phyloP scores from a whole-genome alignment of 2,888 invertebrate species.

The Synanthedon vespiformis region DNA sequence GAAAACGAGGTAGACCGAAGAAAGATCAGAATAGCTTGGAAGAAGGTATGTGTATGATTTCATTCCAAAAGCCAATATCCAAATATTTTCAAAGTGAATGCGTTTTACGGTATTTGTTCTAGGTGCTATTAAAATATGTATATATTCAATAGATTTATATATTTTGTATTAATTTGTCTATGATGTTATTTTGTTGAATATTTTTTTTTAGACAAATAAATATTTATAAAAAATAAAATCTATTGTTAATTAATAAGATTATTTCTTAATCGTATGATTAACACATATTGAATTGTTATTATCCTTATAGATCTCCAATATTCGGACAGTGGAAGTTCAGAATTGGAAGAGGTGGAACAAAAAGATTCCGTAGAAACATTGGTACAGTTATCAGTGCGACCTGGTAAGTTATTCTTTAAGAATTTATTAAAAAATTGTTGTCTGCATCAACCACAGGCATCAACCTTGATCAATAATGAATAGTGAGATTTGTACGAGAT shows the following conservation, averaged over 20 bases:
- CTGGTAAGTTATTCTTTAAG: slow-evolving; percentile 22
- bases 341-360: slow-evolving; percentile 62
- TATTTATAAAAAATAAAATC: too few relatives aligned
- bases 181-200: too few relatives aligned
- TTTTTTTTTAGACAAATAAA: too few relatives aligned
- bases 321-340: slow-evolving; percentile 64
- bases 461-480: not conserved
- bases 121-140: too few relatives aligned
- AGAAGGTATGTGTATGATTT: slow-evolving; percentile 74
- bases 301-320: slow-evolving; percentile 52
- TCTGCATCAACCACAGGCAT: not conserved
- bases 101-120: not conserved
- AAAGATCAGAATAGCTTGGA: slow-evolving; percentile 78
- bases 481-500: too few relatives aligned
- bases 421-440: not conserved
- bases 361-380: slow-evolving; percentile 83
- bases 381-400: slow-evolving; percentile 73
- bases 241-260: too few relatives aligned
- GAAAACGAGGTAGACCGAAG: slow-evolving; percentile 55
- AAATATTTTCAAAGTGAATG: not conserved
- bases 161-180: too few relatives aligned
- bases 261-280: too few relatives aligned
- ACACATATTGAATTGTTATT: too few relatives aligned
- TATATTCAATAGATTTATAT: too few relatives aligned
- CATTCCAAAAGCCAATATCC: slow-evolving; percentile 5